A percentile compares a stretch with the other conserved stretches of the same genome.
phyloP scores from a whole-genome alignment of 2,113 vertebrate genomes.

The Acrocephalus arundinaceus region DNA sequence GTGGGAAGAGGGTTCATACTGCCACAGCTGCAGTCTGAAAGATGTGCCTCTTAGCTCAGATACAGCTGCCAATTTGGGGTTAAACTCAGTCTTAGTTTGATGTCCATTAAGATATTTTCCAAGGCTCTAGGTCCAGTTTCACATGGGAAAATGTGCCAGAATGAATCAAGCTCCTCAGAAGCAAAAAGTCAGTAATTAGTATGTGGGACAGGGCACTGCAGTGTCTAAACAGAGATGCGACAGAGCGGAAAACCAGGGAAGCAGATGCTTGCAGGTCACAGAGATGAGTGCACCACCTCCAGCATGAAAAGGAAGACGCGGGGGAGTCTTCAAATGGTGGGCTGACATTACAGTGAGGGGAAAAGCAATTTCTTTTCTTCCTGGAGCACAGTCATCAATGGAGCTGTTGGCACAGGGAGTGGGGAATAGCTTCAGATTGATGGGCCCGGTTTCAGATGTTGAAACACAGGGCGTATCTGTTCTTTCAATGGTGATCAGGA shows the following conservation, averaged over 20 bases:
- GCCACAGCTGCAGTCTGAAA: background rate
- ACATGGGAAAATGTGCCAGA: constrained; percentile 81
- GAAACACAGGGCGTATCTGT: constrained; percentile 29
- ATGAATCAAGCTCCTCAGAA: constrained; percentile 75
- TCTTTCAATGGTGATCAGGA: background rate
- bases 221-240: constrained; percentile 76
- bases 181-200: constrained; percentile 82
- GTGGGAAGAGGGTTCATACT: accelerated
- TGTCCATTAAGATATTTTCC: constrained; percentile 76
- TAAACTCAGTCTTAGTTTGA: constrained; percentile 53
- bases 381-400: constrained; percentile 32
- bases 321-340: constrained; percentile 29
- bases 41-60: constrained; percentile 12
- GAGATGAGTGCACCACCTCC: constrained; percentile 50
- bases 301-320: constrained; percentile 47
- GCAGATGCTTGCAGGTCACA: constrained; percentile 66
- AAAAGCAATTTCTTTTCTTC: constrained; percentile 63
- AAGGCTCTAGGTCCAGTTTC: constrained; percentile 76
- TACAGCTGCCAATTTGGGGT: constrained; percentile 50
- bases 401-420: constrained; percentile 23
- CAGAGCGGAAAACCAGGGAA: constrained; percentile 73
- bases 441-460: constrained; percentile 33
- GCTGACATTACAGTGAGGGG: background rate
- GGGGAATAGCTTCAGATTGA: constrained; percentile 34
- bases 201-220: constrained; percentile 74